phyloP scores from a whole-genome alignment of 2,797 vertebrate species.

The Squalus acanthias region DNA sequence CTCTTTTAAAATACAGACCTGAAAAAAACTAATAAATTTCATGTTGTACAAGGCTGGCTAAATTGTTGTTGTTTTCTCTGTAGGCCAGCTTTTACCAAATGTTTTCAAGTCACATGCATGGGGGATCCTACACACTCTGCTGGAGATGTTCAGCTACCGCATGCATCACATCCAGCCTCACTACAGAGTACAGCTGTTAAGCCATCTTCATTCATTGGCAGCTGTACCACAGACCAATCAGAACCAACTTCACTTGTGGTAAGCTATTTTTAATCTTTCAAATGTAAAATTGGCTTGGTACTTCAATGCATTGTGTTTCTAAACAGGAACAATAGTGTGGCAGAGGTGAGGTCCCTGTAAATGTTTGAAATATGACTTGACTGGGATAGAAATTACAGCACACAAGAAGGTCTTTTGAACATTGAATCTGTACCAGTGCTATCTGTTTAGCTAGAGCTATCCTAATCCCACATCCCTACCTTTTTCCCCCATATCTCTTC shows the following conservation, averaged over 20 bases:
- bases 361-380: background rate
- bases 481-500: background rate
- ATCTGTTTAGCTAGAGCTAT: background rate
- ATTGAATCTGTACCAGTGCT: background rate
- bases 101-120: conserved; percentile 95
- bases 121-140: conserved; percentile 92
- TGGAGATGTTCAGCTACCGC: conserved; percentile 98
- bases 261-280: conserved; percentile 44
- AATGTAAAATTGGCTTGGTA: background rate
- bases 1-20: background rate
- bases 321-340: background rate
- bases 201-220: conserved; percentile 91
- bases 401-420: background rate
- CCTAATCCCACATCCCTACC: background rate
- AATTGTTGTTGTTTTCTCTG: conserved; percentile 34
- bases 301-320: background rate
- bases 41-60: background rate
- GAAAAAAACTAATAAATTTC: background rate
- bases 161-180: conserved; percentile 99
- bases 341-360: background rate
- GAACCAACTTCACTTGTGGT: conserved; percentile 98
- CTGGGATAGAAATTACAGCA: background rate
- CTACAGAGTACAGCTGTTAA: conserved; percentile 91
- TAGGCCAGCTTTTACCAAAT: conserved; percentile 91
- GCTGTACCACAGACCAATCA: conserved; percentile 95